Percentiles rank a stretch among this genome's conserved stretches.
phyloP scores from a whole-genome alignment of 1,140 invertebrate genomes.

The Orius insidiosus region DNA sequence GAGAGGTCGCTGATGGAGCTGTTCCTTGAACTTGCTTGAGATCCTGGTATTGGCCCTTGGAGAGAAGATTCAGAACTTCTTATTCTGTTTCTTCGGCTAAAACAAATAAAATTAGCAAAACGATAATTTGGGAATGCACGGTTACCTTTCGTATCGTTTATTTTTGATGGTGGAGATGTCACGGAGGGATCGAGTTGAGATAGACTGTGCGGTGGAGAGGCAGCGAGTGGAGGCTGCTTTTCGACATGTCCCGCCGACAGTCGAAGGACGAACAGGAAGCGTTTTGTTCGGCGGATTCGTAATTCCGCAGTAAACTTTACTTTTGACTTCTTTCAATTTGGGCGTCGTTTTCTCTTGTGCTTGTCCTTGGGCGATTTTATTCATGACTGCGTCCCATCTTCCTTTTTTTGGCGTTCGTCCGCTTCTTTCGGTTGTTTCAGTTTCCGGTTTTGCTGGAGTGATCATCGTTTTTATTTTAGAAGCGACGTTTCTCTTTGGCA shows the following conservation, averaged over 20 bases:
- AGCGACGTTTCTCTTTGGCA: constrained; percentile 51
- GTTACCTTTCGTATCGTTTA: constrained; percentile 16
- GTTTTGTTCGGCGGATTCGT: constrained; percentile 1
- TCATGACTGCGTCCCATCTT: constrained; percentile 64
- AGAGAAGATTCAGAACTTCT: constrained; percentile 18
- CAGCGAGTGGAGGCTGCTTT: constrained; percentile 12
- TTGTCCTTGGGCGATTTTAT: constrained; percentile 57
- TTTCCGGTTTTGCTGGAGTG: constrained; percentile 28
- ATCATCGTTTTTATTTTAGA: constrained; percentile 57
- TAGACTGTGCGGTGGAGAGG: constrained; percentile 17
- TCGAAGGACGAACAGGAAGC: neutral
- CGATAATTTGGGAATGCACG: neutral
- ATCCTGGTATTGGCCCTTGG: constrained; percentile 3
- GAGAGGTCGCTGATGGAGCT: constrained; percentile 19
- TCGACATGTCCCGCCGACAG: neutral
- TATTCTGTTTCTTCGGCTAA: constrained; percentile 17
- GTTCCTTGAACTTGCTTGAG: constrained; percentile 19
- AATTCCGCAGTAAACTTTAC: constrained; percentile 37
- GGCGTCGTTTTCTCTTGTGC: constrained; percentile 41
- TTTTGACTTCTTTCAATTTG: constrained; percentile 58
- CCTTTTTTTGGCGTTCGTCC: constrained; percentile 26
- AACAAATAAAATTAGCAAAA: constrained; percentile 4
- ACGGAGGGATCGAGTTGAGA: constrained; percentile 19
- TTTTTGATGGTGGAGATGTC: constrained; percentile 18
- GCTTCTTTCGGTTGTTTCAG: constrained; percentile 24